A percentile compares a stretch with the other conserved stretches of the same genome.
Evolutionary conservation across 2,113 vertebrate genomes (phyloP).

Genomic region (Mesocricetus auratus): DNA sequence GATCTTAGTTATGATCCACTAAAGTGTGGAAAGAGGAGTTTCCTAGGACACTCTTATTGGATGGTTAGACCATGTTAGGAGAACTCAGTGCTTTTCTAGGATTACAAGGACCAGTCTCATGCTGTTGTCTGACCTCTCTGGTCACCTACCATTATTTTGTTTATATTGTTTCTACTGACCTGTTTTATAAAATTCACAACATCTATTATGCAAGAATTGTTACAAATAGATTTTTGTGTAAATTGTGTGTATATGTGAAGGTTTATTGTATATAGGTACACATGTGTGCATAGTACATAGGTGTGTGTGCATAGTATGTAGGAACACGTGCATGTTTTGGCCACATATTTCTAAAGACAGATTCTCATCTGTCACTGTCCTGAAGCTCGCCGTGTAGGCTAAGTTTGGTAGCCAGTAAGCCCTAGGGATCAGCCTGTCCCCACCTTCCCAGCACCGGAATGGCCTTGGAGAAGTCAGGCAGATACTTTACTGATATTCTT

Average conservation of each 20-base stretch:
- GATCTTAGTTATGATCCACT: neutral
- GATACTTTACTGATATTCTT: neutral
- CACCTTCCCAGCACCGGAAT: too few species aligned
- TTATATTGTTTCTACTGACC: neutral
- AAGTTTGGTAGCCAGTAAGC: neutral
- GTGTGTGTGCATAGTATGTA: neutral
- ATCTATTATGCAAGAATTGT: neutral
- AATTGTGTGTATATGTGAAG: neutral
- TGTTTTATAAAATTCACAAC: neutral
- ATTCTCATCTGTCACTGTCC: too few species aligned
- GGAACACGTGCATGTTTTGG: neutral
- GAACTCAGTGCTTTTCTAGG: neutral
- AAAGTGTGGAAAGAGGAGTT: neutral
- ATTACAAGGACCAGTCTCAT: neutral
- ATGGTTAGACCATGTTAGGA: neutral
- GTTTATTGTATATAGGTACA: neutral
- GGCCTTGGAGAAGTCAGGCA: too few species aligned
- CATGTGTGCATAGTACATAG: neutral
- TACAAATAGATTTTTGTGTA: neutral
- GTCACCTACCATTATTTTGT: neutral
- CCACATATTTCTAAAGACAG: neutral
- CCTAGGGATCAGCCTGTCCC: neutral
- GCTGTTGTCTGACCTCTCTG: neutral
- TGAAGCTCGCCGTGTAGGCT: too few species aligned
- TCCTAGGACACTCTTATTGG: neutral